Conservation (phyloP, 2,888 invertebrate genomes). For the Blastobasis lacticolella region DNA sequence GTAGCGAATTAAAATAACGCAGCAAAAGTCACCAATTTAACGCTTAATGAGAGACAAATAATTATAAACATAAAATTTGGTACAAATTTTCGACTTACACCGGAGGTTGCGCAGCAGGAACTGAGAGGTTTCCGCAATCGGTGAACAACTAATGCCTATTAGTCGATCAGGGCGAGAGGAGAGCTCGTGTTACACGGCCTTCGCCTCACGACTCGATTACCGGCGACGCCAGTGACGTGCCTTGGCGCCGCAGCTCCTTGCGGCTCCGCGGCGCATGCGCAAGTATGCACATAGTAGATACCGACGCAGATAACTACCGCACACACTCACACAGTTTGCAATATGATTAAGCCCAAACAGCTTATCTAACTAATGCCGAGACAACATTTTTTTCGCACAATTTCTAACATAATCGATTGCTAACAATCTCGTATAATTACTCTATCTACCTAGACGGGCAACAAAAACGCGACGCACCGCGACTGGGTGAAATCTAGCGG, state of each 20-base stretch:
- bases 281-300: slow-evolving; percentile 4
- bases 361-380: no score
- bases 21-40: background rate
- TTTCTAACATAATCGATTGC: no score
- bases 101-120: no score
- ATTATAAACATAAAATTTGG: no score
- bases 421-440: no score
- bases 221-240: slow-evolving; percentile 57
- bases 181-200: slow-evolving; percentile 66
- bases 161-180: slow-evolving; percentile 54
- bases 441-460: no score
- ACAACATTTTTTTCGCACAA: no score
- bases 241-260: slow-evolving; percentile 55
- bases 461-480: no score
- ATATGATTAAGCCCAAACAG: no score
- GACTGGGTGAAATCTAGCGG: background rate
- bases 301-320: background rate
- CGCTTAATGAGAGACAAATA: background rate
- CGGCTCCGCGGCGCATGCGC: slow-evolving; percentile 29
- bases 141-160: background rate
- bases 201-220: slow-evolving; percentile 65
- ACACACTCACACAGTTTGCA: background rate
- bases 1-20: background rate
- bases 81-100: no score
- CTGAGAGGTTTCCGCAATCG: no score